Percentiles rank a stretch among this genome's conserved stretches.
These are phyloP conservation scores for Eurystomus gularis DNA, from an alignment of 2,113 vertebrate genomes.

Conservation along the genomic window DNA sequence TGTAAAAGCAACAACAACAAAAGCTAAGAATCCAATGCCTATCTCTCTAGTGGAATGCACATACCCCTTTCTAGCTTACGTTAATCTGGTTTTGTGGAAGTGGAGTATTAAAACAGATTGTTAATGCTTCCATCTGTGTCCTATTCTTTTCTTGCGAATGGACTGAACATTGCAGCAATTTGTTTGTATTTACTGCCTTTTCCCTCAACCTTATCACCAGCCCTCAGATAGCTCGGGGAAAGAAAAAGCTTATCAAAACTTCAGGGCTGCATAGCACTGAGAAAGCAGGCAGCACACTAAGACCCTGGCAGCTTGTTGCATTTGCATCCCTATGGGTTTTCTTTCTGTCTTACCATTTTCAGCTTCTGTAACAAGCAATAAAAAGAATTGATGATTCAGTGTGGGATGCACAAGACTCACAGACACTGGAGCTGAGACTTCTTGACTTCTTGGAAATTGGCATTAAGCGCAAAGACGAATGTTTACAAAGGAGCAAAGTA, in stretches of 20 bases:
- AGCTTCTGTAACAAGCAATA: slow-evolving; percentile 9
- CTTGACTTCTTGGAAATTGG: neutral
- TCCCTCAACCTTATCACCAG: slow-evolving; percentile 47
- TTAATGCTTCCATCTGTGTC: slow-evolving; percentile 55
- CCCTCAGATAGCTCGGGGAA: slow-evolving; percentile 34
- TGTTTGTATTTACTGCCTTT: slow-evolving; percentile 55
- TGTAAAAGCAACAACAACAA: neutral
- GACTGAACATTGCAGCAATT: slow-evolving; percentile 42
- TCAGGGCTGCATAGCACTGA: slow-evolving; percentile 16
- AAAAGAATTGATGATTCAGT: slow-evolving; percentile 35
- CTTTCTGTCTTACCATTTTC: slow-evolving; percentile 17
- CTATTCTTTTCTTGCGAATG: slow-evolving; percentile 40
- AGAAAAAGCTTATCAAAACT: slow-evolving; percentile 52
- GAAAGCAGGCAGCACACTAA: slow-evolving; percentile 22
- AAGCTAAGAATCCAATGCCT: neutral
- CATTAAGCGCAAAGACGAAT: neutral
- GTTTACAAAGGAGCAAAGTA: slow-evolving; percentile 11
- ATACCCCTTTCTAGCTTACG: slow-evolving; percentile 1
- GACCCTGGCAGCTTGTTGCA: slow-evolving; percentile 50
- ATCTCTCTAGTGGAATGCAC: slow-evolving; percentile 9
- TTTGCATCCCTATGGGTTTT: slow-evolving; percentile 43
- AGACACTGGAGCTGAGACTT: slow-evolving; percentile 22
- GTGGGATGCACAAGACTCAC: neutral
- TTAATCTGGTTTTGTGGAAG: slow-evolving; percentile 63
- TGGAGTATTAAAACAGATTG: slow-evolving; percentile 44